Evolutionary conservation across 1,140 invertebrate species (phyloP).

Genomic region (Coptotermes formosanus): DNA sequence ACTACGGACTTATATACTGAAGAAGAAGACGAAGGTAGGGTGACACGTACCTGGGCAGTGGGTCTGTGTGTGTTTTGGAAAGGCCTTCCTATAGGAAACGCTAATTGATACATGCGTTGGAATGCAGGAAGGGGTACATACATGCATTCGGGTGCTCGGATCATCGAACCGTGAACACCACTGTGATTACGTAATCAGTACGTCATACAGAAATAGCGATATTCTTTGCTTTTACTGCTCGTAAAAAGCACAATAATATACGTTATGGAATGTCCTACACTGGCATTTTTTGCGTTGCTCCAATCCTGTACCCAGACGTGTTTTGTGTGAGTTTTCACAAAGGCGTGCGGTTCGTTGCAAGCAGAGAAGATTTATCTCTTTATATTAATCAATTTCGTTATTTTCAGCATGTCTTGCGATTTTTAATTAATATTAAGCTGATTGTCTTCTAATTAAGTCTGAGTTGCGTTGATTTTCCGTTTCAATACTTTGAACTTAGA

Average conservation of each 20-base stretch:
- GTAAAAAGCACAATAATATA: background rate
- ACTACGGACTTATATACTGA: background rate
- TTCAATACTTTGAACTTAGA: too few species aligned
- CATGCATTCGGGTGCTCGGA: background rate
- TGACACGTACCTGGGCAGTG: background rate
- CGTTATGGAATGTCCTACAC: background rate
- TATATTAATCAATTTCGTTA: too few species aligned
- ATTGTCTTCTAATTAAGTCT: too few species aligned
- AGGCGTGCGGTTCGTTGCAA: too few species aligned
- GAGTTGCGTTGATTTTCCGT: too few species aligned
- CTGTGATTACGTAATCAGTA: background rate
- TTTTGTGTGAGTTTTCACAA: background rate
- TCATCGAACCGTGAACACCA: background rate
- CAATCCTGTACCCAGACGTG: background rate
- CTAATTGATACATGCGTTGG: background rate
- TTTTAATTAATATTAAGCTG: too few species aligned
- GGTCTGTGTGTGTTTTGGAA: background rate
- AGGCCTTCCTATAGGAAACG: background rate
- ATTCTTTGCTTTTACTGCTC: background rate
- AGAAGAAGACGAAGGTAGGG: background rate
- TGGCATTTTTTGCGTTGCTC: background rate
- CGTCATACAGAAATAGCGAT: background rate
- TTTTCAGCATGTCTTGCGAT: too few species aligned
- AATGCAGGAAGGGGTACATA: constrained; percentile 4
- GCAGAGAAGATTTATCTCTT: too few species aligned